Percentiles rank a stretch among this genome's conserved stretches.
phyloP scores from a whole-genome alignment of 35 echinoderm and acorn worm species.

The Ophiothrix spiculata region DNA sequence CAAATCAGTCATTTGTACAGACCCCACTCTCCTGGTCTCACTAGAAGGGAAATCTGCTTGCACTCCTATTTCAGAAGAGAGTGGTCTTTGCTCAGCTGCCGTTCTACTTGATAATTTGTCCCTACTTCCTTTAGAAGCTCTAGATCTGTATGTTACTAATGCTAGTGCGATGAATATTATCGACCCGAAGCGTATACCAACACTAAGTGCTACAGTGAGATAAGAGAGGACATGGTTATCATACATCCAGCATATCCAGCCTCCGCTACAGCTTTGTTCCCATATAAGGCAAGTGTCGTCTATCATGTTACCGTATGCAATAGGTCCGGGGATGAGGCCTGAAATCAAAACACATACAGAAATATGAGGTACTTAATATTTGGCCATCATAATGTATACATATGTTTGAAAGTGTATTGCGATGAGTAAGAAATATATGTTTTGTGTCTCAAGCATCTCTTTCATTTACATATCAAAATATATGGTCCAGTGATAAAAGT shows the following conservation, averaged over 20 bases:
- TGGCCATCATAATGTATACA: too few species aligned
- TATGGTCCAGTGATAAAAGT: too few species aligned
- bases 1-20: neutral
- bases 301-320: constrained; percentile 37
- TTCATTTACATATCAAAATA: too few species aligned
- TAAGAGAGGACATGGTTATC: constrained; percentile 21
- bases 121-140: neutral
- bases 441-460: too few species aligned
- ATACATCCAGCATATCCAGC: constrained; percentile 47
- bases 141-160: neutral
- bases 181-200: neutral
- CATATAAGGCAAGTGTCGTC: constrained; percentile 43
- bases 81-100: neutral
- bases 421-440: too few species aligned
- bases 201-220: neutral
- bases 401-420: too few species aligned
- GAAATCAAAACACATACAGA: neutral
- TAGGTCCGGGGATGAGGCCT: constrained; percentile 46
- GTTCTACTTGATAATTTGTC: neutral
- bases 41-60: neutral
- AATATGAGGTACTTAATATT: too few species aligned
- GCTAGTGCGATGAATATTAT: neutral
- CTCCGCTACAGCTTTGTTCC: constrained; percentile 22
- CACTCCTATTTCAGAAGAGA: neutral
- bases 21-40: neutral